A percentile compares a stretch with the other conserved stretches of the same genome.
phyloP scores from a whole-genome alignment of 1,140 invertebrate species.

The Leguminivora glycinivorella region DNA sequence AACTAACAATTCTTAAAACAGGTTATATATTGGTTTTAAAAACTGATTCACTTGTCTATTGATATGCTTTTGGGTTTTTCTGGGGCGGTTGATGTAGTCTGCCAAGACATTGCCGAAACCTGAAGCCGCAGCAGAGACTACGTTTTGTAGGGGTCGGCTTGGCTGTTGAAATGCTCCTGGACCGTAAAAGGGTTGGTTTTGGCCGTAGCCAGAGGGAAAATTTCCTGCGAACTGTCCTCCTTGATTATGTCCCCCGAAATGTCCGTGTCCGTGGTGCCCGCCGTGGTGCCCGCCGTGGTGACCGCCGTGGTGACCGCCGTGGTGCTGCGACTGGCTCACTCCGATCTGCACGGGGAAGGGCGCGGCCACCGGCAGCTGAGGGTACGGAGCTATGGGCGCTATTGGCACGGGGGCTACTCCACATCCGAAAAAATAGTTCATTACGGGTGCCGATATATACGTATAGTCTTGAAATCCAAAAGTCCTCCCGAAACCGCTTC shows the following conservation, averaged over 20 bases:
- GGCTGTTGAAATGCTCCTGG: slow-evolving; percentile 30
- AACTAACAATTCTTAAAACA: slow-evolving; percentile 44
- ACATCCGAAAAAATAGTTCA: slow-evolving; percentile 65
- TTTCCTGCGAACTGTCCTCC: slow-evolving; percentile 29
- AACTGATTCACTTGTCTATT: slow-evolving; percentile 59
- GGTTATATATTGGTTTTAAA: slow-evolving; percentile 54
- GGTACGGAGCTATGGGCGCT: slow-evolving; percentile 31
- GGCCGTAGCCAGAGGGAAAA: slow-evolving; percentile 12
- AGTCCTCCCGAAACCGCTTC: slow-evolving; percentile 49
- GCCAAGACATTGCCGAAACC: slow-evolving; percentile 53
- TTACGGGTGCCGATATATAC: slow-evolving; percentile 59
- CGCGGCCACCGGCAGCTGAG: slow-evolving; percentile 32
- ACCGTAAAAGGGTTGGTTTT: slow-evolving; percentile 35
- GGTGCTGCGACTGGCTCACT: slow-evolving; percentile 31
- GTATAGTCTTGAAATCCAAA: slow-evolving; percentile 53
- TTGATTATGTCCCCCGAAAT: slow-evolving; percentile 25
- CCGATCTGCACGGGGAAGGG: slow-evolving; percentile 35
- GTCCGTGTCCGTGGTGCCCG: slow-evolving; percentile 32
- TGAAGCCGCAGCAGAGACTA: slow-evolving; percentile 54
- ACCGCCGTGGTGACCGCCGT: slow-evolving; percentile 30
- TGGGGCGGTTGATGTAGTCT: slow-evolving; percentile 54
- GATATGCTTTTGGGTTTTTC: slow-evolving; percentile 52
- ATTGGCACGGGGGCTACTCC: slow-evolving; percentile 39
- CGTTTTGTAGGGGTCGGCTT: slow-evolving; percentile 51
- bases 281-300: slow-evolving; percentile 40